Evolutionary conservation across 2,797 vertebrate species (phyloP), one percentile per base, ranked within the genome.

Genomic region (Otus scops): DNA sequence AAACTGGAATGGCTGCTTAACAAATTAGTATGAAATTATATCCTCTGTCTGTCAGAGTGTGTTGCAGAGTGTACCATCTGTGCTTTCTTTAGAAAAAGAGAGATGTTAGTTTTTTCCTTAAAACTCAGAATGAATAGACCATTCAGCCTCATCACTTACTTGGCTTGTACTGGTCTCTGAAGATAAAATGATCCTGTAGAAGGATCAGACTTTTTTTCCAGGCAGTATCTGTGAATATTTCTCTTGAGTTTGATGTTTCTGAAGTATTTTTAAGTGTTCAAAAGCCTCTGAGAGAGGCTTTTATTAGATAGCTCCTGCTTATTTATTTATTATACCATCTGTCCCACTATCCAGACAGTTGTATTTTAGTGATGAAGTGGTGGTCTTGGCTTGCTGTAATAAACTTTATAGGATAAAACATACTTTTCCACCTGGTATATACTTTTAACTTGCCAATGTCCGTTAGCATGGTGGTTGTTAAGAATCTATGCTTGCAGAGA

Each of bases 1-100:
- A 92, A 89, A 64, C 22, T 91, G 85, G 61, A 92, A 84, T 27
- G 28, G 34, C 85, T 91, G 89, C 85, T 92, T 79, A 93, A 94
- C 76, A 90, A 89, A 88, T 93, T 75, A 88, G 74, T 88, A 43
- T 90, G 89, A 87, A 97, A 91, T 95, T 68, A 82, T 89, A 86
- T 79, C 65, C 54, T 65, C 73, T 88, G 70, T 92, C 70, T 91
- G 61, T 87, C 84, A 85, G 65, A 59, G 41, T 26, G 61, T 7
- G 12, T 61, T 36, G 34, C 2, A 1, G 65, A 92, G 38, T 43
- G 41, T 17, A 78, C 79, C 54, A 60, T 93, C 92, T 92, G 82
- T 94, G 77, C 65, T 68, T 88, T 75, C 70, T 71, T 84, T 60
- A 69, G 64, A 36, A 85, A 77, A 73, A 89, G 38, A 76, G 64